phyloP scores from a whole-genome alignment of 2,888 invertebrate genomes.

The Elegia similella region DNA sequence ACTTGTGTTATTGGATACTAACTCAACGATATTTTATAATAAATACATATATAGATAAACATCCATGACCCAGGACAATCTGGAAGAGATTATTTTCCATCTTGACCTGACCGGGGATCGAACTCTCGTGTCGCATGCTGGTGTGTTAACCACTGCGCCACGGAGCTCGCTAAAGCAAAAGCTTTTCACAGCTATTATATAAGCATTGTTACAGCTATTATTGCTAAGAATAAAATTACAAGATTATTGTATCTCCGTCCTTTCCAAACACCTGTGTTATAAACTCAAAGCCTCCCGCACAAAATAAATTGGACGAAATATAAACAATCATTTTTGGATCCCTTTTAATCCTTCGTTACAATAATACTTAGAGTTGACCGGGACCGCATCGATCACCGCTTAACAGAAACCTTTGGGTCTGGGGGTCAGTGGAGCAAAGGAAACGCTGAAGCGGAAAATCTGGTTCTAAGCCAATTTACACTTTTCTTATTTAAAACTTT shows the following conservation, averaged over 20 bases:
- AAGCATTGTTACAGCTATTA: neutral
- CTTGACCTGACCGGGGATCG: too few relatives aligned
- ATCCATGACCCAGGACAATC: too few relatives aligned
- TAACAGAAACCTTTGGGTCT: neutral
- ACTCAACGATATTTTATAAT: too few relatives aligned
- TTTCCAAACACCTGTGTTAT: neutral
- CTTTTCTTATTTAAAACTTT: too few relatives aligned
- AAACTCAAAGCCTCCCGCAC: neutral
- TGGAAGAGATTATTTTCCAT: too few relatives aligned
- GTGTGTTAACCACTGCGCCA: too few relatives aligned
- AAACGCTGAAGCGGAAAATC: neutral
- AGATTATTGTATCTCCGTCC: neutral
- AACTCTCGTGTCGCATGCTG: too few relatives aligned
- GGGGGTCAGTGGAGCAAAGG: neutral
- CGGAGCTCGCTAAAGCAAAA: too few relatives aligned
- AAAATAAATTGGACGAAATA: neutral
- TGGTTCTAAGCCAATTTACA: too few relatives aligned
- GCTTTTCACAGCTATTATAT: too few relatives aligned
- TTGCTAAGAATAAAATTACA: neutral
- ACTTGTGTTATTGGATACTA: too few relatives aligned
- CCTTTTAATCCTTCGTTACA: conserved; percentile 4
- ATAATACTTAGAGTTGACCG: conserved; percentile 8
- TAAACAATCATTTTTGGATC: conserved; percentile 8
- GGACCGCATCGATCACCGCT: conserved; percentile 6
- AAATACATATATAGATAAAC: too few relatives aligned